These are phyloP conservation scores for Congeria kusceri DNA, from an alignment of 2,888 invertebrate genomes.

Conservation along the genomic window DNA sequence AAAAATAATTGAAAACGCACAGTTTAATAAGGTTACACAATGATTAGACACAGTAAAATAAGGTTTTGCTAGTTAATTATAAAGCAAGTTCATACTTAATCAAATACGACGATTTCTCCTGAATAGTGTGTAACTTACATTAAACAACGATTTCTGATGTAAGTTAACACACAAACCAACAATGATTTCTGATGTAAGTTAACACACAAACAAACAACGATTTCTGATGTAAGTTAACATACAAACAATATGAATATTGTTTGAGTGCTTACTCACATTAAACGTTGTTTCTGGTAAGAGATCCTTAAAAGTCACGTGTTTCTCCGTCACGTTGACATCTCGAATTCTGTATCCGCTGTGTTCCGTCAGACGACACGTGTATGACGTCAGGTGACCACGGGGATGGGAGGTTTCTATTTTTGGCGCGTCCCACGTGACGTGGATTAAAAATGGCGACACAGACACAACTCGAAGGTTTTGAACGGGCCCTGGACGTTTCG, in stretches of 20 bases:
- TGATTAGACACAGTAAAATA: too few relatives aligned
- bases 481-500: conserved; percentile 61
- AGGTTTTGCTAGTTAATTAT: too few relatives aligned
- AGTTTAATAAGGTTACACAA: too few relatives aligned
- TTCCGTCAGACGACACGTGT: conserved; percentile 54
- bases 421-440: conserved; percentile 65
- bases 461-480: conserved; percentile 40
- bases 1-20: too few relatives aligned
- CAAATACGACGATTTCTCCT: too few relatives aligned
- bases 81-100: too few relatives aligned
- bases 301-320: conserved; percentile 23
- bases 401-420: background rate
- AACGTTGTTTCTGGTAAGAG: conserved; percentile 55
- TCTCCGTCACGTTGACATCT: conserved; percentile 18
- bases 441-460: conserved; percentile 65
- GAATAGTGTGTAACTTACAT: too few relatives aligned
- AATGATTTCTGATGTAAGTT: too few relatives aligned
- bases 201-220: too few relatives aligned
- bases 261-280: background rate
- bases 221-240: too few relatives aligned
- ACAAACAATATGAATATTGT: background rate
- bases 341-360: conserved; percentile 12
- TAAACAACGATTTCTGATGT: too few relatives aligned
- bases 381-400: conserved; percentile 56
- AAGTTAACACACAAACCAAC: too few relatives aligned